Base-by-base conservation (phyloP, 2,797 vertebrate species). In the Triplophysa yarkandensis region DNA sequence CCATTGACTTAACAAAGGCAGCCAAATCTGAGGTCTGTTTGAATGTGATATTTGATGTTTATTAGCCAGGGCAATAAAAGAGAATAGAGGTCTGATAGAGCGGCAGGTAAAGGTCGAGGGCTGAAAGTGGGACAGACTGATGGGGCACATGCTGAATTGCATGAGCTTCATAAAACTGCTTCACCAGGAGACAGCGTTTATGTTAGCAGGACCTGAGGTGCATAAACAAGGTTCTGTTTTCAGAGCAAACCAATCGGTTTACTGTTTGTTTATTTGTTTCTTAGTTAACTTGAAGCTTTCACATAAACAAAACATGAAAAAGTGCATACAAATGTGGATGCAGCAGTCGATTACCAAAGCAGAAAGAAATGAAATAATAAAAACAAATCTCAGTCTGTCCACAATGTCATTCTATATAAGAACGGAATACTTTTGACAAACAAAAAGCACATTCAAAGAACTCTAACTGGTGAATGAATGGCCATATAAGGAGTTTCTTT, bases 111-210 rank as follows among this genome's bases (percentile, higher is more conserved):
- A 81, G 78, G 79, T 77, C 60, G 76, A 77, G 67, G 27, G n/a
- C 54, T 43, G 61, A 79, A 83, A 74, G 48, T 71, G 62, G 66
- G 73, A 75, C 70, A 65, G 70, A 76, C 48, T 71, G 76, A 78
- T 78, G 69, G 58, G 28, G 55, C 32, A 46, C 55, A 74, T 25
- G 54, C 21, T 4, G 27, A 64, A 75, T 78, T 68, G 50, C 62
- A 62, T 65, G 78, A 34, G 43, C 73, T 71, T 66, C 73, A 81
- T 83, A 79, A 74, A 74, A 74, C 81, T 76, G 34, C 61, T 78
- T 77, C 57, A 76, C 67, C 69, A 76, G 43, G 30, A 21, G 10
- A 57, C 21, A 70, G 50, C 3, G 23, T 74, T 61, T 60, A 74
- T 61, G 71, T 39, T 39, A 39, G 11, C 9, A 39, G 36, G 36